Evolutionary conservation across 1,140 invertebrate species (phyloP).

Genomic region (Halesus radiatus): DNA sequence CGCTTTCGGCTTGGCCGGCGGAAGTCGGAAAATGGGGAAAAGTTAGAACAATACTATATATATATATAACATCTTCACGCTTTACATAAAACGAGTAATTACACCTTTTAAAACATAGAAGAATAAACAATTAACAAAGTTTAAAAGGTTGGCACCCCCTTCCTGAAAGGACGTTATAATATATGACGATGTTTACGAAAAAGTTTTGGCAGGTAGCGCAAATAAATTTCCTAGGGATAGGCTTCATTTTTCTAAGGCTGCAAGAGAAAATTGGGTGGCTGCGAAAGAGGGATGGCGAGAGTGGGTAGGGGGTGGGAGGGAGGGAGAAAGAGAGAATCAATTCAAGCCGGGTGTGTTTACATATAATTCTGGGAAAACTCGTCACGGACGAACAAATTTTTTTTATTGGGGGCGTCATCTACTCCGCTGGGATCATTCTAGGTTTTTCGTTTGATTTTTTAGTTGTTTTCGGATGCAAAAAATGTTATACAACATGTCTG

Average conservation of each 20-base stretch:
- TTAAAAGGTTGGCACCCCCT: too few relatives aligned
- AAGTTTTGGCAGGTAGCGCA: conserved; percentile 54
- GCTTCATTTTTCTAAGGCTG: conserved; percentile 30
- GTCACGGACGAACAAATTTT: conserved; percentile 1
- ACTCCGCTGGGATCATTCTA: background rate
- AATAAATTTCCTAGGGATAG: conserved; percentile 47
- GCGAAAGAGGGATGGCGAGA: background rate
- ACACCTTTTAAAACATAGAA: too few relatives aligned
- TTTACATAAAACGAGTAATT: too few relatives aligned
- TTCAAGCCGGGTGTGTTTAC: conserved; percentile 29
- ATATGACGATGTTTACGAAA: conserved; percentile 55
- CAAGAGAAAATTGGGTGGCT: conserved; percentile 9
- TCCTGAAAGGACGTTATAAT: conserved; percentile 29
- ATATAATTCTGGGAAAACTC: conserved; percentile 27
- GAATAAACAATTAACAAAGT: too few relatives aligned
- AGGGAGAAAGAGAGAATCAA: conserved; percentile 26
- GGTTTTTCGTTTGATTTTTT: background rate
- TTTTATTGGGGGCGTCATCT: conserved; percentile 17
- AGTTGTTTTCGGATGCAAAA: too few relatives aligned
- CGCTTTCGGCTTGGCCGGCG: too few relatives aligned
- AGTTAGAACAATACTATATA: too few relatives aligned
- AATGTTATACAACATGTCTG: too few relatives aligned
- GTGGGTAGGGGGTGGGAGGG: background rate
- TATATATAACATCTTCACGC: too few relatives aligned
- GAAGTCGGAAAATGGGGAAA: too few relatives aligned